These are phyloP conservation scores for Lasioglossum malachurum DNA, from an alignment of 2,888 invertebrate genomes.

Conservation along the genomic window DNA sequence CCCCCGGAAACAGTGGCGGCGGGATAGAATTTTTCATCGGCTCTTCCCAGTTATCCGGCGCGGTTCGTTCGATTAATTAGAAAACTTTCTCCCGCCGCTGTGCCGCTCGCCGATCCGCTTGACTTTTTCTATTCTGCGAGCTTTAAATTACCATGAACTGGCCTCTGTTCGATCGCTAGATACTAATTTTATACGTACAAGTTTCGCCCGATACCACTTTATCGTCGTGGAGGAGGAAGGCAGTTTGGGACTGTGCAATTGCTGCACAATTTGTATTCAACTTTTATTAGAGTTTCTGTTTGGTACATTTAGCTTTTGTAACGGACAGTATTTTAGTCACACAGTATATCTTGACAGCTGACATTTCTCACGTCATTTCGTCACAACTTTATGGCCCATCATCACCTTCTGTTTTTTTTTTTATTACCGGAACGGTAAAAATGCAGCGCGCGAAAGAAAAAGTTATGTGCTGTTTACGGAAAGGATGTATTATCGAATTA, in stretches of 20 bases:
- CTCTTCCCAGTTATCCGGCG: conserved; percentile 34
- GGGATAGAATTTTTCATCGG: conserved; percentile 67
- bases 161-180: background rate
- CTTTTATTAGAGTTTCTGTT: background rate
- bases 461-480: too few relatives aligned
- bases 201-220: background rate
- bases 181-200: conserved; percentile 8
- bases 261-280: background rate
- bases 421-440: too few relatives aligned
- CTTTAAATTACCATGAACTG: conserved; percentile 61
- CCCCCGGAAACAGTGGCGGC: background rate
- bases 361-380: too few relatives aligned
- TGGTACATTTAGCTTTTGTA: background rate
- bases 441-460: too few relatives aligned
- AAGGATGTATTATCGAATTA: too few relatives aligned
- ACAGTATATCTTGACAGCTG: too few relatives aligned
- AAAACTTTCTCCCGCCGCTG: conserved; percentile 58
- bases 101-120: conserved; percentile 29
- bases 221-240: background rate
- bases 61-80: conserved; percentile 67
- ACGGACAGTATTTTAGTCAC: background rate
- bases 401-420: too few relatives aligned
- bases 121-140: conserved; percentile 43
- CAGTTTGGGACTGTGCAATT: background rate
- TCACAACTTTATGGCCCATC: too few relatives aligned